A percentile compares a stretch with the other conserved stretches of the same genome.
phyloP scores from a whole-genome alignment of 2,797 vertebrate species.

The Hylomyscus alleni region DNA sequence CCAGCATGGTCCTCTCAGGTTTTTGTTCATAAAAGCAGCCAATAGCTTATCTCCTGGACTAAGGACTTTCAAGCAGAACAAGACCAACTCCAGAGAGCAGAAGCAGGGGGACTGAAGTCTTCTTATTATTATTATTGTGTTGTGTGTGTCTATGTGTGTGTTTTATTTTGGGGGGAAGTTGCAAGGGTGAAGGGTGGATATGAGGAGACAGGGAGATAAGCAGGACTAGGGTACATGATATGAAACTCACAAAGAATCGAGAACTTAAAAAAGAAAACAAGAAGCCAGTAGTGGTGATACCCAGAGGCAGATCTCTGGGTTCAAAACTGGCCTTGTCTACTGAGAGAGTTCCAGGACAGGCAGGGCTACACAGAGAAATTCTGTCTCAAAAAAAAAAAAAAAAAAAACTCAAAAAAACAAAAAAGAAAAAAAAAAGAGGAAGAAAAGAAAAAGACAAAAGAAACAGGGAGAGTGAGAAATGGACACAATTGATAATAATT shows the following conservation, averaged over 20 bases:
- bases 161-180: background rate
- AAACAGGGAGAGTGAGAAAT: background rate
- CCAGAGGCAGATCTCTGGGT: background rate
- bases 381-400: background rate
- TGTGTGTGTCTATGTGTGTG: background rate
- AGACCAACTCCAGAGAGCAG: background rate
- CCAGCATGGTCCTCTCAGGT: background rate
- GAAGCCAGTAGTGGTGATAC: background rate
- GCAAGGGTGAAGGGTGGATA: background rate
- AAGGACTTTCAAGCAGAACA: background rate
- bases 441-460: too few relatives aligned
- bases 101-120: background rate
- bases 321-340: background rate
- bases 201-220: background rate
- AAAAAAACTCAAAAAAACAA: background rate
- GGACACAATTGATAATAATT: background rate
- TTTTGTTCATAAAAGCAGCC: background rate
- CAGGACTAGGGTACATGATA: background rate
- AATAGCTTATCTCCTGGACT: background rate
- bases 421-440: too few relatives aligned
- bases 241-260: background rate
- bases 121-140: background rate
- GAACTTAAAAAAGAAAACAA: background rate
- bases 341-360: background rate
- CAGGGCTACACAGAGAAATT: background rate